Evolutionary conservation across 2,797 vertebrate genomes (phyloP), one percentile per base, ranked within the genome.

Genomic region (Enteromius trimaculatus): DNA sequence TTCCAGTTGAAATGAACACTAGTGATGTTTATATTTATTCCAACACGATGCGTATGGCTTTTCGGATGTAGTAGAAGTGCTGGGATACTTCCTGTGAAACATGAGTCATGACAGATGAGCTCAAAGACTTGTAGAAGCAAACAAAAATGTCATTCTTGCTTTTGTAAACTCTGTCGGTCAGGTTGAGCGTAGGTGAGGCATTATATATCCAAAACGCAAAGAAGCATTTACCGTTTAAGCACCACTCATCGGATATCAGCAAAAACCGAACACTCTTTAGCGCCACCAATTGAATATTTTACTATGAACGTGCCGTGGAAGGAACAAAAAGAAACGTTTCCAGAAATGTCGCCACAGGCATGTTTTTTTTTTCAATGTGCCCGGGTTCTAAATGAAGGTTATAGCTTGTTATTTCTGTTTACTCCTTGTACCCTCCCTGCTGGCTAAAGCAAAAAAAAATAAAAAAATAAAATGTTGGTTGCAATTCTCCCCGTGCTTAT

Each of bases 341-440:
- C n/a, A 47, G 17, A 78, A 49, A 65, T n/a, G 37, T 13, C 0
- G 9, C 75, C 58, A 77, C 37, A 64, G 16, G 55, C 75, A 62
- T 17, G 9, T 21, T 64, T 64, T 37, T 34, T 37, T 34, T 77
- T 29, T 10, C 29, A 53, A 37, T 75, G 21, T 1, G 29, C 31
- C 6, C n/a, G 31, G 8, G 14, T 42, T 16, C 53, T 26, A 42
- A 39, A 85, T 77, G 76, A 74, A 53, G 47, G 87, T 89, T 69
- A 79, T 89, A 88, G 90, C 91, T 90, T 92, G 91, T 90, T 86
- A 92, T 82, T 70, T 76, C 26, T 88, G 84, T 89, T 88, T 91
- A 87, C 74, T 86, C 85, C 88, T 85, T 79, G 31, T 17, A 42
- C 69, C 79, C 70, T 78, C 85, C 81, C 86, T 91, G 91, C 91